Evolutionary conservation across 1,140 invertebrate genomes (phyloP).

Genomic region (Pogonomyrmex californicus): DNA sequence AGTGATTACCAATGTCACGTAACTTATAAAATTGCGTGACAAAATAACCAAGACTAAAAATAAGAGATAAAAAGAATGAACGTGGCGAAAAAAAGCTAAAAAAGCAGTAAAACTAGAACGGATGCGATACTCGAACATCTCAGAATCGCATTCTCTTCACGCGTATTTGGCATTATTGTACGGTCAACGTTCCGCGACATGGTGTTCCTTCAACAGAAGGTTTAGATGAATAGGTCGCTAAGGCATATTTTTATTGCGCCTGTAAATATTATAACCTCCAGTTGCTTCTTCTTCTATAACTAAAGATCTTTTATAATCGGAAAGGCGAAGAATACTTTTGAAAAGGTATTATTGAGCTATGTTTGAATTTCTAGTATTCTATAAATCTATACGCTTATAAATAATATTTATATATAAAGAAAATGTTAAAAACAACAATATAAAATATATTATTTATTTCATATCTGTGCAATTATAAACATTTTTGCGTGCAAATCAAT

Average conservation of each 20-base stretch:
- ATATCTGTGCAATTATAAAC: not conserved
- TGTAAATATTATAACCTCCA: conserved; percentile 59
- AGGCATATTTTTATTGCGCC: conserved; percentile 71
- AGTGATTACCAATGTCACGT: not conserved
- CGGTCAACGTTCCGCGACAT: conserved; percentile 46
- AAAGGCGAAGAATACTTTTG: conserved; percentile 12
- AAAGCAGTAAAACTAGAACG: conserved; percentile 68
- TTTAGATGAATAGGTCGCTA: conserved; percentile 65
- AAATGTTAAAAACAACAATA: not conserved
- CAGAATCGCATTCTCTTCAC: conserved; percentile 32
- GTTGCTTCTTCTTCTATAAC: conserved; percentile 29
- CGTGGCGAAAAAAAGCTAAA: conserved; percentile 61
- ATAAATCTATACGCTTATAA: not conserved
- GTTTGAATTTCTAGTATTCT: not conserved
- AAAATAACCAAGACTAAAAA: conserved; percentile 17
- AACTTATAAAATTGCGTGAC: conserved; percentile 8
- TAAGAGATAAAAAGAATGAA: not conserved
- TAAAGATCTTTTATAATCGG: conserved; percentile 46
- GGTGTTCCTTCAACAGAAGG: conserved; percentile 59
- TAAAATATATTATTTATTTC: not conserved
- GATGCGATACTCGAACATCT: conserved; percentile 37
- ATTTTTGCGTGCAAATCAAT: not conserved
- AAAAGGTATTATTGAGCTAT: conserved; percentile 24
- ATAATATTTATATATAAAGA: conserved; percentile 45
- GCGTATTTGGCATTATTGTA: conserved; percentile 42